phyloP scores from a whole-genome alignment of 2,888 invertebrate genomes.

The Hypselothyrea guttata region DNA sequence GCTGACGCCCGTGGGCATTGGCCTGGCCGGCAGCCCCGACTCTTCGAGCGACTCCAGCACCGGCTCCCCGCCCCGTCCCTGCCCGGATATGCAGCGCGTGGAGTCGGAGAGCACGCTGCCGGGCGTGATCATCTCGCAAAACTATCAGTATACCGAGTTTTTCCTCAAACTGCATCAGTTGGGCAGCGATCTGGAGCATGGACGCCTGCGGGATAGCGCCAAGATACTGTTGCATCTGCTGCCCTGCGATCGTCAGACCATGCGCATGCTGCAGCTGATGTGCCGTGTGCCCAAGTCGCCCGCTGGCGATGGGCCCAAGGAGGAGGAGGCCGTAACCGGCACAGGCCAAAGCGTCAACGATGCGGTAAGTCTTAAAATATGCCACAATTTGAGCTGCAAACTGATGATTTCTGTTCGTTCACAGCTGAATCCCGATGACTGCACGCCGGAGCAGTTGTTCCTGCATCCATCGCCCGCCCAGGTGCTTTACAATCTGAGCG shows the following conservation, averaged over 20 bases:
- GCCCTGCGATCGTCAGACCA: slow-evolving; percentile 83
- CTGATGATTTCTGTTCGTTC: neutral
- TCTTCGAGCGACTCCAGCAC: slow-evolving; percentile 97
- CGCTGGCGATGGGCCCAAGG: slow-evolving; percentile 41
- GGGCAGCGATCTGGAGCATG: slow-evolving; percentile 91
- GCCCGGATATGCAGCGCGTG: slow-evolving; percentile 88
- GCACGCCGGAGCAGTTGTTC: slow-evolving; percentile 86
- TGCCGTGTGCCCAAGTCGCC: slow-evolving; percentile 72
- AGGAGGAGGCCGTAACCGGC: slow-evolving; percentile 39
- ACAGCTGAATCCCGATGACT: slow-evolving; percentile 66
- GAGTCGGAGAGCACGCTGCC: slow-evolving; percentile 95
- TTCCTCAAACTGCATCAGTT: slow-evolving; percentile 94
- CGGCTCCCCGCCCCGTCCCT: slow-evolving; percentile 94
- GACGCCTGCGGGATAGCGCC: slow-evolving; percentile 90
- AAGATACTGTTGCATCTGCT: slow-evolving; percentile 79
- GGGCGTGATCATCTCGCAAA: slow-evolving; percentile 95
- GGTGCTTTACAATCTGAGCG: slow-evolving; percentile 90
- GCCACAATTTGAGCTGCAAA: neutral
- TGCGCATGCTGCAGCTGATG: slow-evolving; percentile 81
- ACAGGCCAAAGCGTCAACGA: slow-evolving; percentile 52
- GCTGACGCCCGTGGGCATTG: slow-evolving; percentile 88
- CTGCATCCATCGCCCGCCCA: slow-evolving; percentile 88
- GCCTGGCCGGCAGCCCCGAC: slow-evolving; percentile 91
- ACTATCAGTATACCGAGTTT: slow-evolving; percentile 89
- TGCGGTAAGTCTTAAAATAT: slow-evolving; percentile 43